These are phyloP conservation scores for Odiellus spinosus DNA, from an alignment of 2,888 invertebrate species.

Conservation along the genomic window DNA sequence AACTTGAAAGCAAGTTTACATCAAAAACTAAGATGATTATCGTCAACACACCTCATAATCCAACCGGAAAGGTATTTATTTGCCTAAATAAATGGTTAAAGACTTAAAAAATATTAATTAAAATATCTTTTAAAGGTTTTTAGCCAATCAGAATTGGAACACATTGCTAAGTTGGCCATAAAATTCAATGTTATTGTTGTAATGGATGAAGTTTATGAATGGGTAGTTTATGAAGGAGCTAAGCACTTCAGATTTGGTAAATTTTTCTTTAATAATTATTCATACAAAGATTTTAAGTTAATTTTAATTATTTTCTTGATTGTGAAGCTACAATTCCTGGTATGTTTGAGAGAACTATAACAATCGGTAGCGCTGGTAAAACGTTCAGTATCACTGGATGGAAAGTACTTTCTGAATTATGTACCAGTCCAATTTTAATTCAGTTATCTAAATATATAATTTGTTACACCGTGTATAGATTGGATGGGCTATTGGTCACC, in stretches of 20 bases:
- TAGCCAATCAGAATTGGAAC: conserved; percentile 30
- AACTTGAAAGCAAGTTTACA: conserved; percentile 63
- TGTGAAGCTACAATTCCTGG: conserved; percentile 77
- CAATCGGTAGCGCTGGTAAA: conserved; percentile 94
- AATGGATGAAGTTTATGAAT: conserved; percentile 96
- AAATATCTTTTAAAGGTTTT: conserved; percentile 26
- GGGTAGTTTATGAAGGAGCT: conserved; percentile 71
- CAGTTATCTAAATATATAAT: too few relatives aligned
- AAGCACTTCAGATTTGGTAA: conserved; percentile 79
- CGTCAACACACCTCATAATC: conserved; percentile 96
- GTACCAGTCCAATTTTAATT: too few relatives aligned
- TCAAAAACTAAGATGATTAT: conserved; percentile 82
- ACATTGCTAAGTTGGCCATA: conserved; percentile 71
- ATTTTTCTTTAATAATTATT: conserved; percentile 16
- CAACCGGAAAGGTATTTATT: conserved; percentile 75
- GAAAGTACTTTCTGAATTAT: conserved; percentile 47
- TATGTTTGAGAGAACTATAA: conserved; percentile 96
- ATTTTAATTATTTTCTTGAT: too few relatives aligned
- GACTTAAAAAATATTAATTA: not conserved
- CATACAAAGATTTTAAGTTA: conserved; percentile 3
- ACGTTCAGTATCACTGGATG: conserved; percentile 95
- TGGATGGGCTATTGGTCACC: conserved; percentile 91
- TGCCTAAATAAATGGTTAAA: not conserved
- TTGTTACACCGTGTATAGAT: too few relatives aligned
- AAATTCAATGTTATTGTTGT: conserved; percentile 82